Conservation (phyloP, 2,113 vertebrate species). For the Phyllostomus hastatus region DNA sequence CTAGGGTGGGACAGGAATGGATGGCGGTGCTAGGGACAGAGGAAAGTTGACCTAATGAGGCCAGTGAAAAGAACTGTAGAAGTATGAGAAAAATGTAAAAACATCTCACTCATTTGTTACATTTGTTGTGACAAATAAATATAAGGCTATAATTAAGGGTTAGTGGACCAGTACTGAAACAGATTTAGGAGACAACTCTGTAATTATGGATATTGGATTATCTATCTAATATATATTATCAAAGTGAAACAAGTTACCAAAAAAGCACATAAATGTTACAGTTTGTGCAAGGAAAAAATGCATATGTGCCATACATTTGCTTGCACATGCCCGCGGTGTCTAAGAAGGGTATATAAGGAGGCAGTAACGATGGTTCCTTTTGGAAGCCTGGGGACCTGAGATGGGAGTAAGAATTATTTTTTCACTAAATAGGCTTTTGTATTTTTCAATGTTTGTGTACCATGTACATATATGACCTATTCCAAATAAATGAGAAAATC, state of each 20-base stretch:
- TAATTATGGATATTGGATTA: not conserved
- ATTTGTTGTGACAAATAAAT: not conserved
- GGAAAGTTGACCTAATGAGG: not conserved
- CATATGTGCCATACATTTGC: not conserved
- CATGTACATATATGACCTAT: not conserved
- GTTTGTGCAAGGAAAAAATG: not conserved
- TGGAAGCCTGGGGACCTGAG: not conserved
- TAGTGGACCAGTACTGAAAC: not conserved
- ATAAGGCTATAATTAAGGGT: not conserved
- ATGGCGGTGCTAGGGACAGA: not conserved
- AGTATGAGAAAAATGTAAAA: not conserved
- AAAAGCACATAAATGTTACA: not conserved
- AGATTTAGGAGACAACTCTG: not conserved
- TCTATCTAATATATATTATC: not conserved
- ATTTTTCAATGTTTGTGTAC: not conserved
- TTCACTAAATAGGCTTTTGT: not conserved
- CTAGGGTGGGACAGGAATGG: not conserved
- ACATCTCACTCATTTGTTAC: not conserved
- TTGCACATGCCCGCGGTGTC: not conserved
- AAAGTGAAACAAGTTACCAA: not conserved
- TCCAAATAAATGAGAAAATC: slow-evolving; percentile 1
- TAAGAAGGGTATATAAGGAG: not conserved
- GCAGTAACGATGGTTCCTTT: not conserved
- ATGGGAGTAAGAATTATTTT: not conserved
- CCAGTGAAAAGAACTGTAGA: not conserved